phyloP scores from a whole-genome alignment of 2,888 invertebrate species.

The Hydrotaea cyrtoneurina region DNA sequence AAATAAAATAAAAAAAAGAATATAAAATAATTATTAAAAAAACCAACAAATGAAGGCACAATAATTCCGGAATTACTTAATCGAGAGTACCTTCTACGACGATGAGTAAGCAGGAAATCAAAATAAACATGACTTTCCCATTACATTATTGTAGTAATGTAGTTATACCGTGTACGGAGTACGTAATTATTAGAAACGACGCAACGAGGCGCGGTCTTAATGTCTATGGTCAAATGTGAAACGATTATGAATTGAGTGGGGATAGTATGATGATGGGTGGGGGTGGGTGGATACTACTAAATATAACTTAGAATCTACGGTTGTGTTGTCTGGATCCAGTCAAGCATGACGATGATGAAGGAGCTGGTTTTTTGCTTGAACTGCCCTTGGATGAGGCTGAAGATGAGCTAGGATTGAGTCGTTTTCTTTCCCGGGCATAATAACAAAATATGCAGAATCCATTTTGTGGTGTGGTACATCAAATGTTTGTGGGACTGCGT shows the following conservation, averaged over 20 bases:
- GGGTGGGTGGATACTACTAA: background rate
- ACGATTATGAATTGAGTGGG: background rate
- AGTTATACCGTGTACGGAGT: background rate
- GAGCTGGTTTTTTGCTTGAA: conserved; percentile 66
- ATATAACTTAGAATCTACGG: conserved; percentile 51
- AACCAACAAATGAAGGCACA: conserved; percentile 30
- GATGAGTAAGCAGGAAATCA: background rate
- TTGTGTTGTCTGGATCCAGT: conserved; percentile 40
- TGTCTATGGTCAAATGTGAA: background rate
- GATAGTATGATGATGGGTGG: background rate
- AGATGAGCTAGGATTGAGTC: conserved; percentile 72
- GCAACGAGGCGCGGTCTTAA: background rate
- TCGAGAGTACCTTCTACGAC: conserved; percentile 17
- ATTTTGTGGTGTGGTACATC: conserved; percentile 80
- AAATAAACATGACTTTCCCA: background rate
- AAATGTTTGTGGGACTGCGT: conserved; percentile 81
- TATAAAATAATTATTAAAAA: background rate
- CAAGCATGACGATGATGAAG: conserved; percentile 35
- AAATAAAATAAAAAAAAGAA: background rate
- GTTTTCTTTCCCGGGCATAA: conserved; percentile 75
- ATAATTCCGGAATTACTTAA: conserved; percentile 14
- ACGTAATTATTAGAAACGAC: background rate
- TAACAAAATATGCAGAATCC: conserved; percentile 80
- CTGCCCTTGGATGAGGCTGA: conserved; percentile 74
- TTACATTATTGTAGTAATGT: background rate